Base-by-base conservation (phyloP, 2,888 invertebrate genomes). In the Carterocephalus palaemon region DNA sequence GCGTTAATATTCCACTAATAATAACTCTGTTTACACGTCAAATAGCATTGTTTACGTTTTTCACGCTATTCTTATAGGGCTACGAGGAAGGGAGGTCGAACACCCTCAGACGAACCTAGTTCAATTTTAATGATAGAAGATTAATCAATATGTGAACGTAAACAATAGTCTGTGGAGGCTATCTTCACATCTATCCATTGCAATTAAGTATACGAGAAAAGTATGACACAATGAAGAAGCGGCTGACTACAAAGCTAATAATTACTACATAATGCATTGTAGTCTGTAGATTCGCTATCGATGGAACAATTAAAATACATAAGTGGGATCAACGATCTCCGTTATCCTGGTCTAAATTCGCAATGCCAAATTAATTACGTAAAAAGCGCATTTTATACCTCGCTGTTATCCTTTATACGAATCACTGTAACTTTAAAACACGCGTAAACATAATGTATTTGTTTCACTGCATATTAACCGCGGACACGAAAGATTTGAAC, bases 241-340 rank as follows among this genome's bases (percentile, higher is more conserved):
- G n/a, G n/a, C n/a, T n/a, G n/a, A 24, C 8, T 12, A 16, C n/a
- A 31, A 34, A 4, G n/a, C 10, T 19, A 8, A 37, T 4, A 28
- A 41, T n/a, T 46, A 47, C 46, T 38, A 37, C 9, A 60, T 60
- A 57, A 62, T 64, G 62, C 67, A 66, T 61, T 73, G n/a, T n/a
- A n/a, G n/a, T n/a, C n/a, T n/a, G n/a, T n/a, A 52, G 60, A 67
- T 67, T 66, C 57, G 56, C 59, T 70, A 71, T 71, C 67, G 67
- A 69, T 70, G 64, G 59, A 71, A 64, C 72, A 74, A 77, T 78
- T 75, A 78, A 33, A 71, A 53, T 54, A 69, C 67, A 66, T 56
- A 72, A 79, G 75, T 76, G 82, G 80, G 81, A 81, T 79, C 81
- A 79, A 80, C 62, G 80, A 69, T 81, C 80, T 74, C 67, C 59